Evolutionary conservation across 2,797 vertebrate genomes (phyloP).

Genomic region (Lindbergichthys nudifrons): DNA sequence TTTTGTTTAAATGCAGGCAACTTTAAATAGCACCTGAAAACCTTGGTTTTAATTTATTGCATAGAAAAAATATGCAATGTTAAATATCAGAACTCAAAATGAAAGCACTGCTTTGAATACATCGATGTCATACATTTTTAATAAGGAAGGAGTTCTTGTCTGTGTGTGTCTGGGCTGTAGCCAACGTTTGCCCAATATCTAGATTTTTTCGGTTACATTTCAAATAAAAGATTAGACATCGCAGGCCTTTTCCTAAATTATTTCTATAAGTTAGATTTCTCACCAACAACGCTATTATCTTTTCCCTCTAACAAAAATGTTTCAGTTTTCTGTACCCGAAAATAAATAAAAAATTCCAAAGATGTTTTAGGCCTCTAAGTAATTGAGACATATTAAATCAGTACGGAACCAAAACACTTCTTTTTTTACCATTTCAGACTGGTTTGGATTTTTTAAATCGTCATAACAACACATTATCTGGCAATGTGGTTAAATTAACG

Average conservation of each 20-base stretch:
- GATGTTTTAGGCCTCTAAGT: neutral
- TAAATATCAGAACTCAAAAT: slow-evolving; percentile 25
- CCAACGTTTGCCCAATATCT: slow-evolving; percentile 1
- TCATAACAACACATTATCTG: neutral
- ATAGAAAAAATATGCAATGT: neutral
- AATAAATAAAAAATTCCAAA: neutral
- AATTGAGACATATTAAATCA: neutral
- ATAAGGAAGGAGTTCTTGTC: slow-evolving; percentile 48
- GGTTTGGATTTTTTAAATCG: too few relatives aligned
- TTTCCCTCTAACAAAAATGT: neutral
- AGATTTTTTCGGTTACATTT: slow-evolving; percentile 29
- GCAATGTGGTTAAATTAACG: neutral
- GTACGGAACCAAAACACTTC: neutral
- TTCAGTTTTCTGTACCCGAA: neutral
- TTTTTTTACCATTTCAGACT: neutral
- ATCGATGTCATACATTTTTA: slow-evolving; percentile 67
- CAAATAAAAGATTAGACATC: slow-evolving; percentile 25
- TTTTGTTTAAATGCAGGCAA: neutral
- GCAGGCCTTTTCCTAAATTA: neutral
- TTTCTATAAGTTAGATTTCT: neutral
- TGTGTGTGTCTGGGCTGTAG: slow-evolving; percentile 52
- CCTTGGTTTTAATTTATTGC: slow-evolving; percentile 13
- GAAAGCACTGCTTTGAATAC: slow-evolving; percentile 48
- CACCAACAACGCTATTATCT: neutral
- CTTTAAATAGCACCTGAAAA: neutral